Conservation (phyloP, 2,797 vertebrate genomes). For the Pogoniulus pusillus region DNA sequence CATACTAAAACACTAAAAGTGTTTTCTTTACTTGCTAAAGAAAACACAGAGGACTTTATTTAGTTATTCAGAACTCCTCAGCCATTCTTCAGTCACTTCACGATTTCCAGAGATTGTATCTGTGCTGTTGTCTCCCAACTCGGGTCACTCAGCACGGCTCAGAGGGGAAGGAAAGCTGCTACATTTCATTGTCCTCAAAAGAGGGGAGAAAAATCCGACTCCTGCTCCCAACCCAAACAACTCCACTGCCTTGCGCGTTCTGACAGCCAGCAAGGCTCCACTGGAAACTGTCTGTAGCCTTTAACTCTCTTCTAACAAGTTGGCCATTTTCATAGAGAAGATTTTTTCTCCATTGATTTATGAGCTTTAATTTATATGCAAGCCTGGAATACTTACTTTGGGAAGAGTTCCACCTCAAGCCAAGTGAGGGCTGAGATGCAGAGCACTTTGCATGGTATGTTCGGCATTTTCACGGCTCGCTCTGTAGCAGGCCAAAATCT, state of each 20-base stretch:
- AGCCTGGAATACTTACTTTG: constrained; percentile 51
- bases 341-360: constrained; percentile 45
- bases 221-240: constrained; percentile 57
- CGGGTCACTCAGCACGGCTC: not conserved
- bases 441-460: constrained; percentile 1
- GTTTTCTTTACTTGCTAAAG: constrained; percentile 79
- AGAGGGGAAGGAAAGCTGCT: constrained; percentile 51
- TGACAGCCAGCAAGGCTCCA: constrained; percentile 53
- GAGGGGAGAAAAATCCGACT: constrained; percentile 27
- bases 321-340: constrained; percentile 24
- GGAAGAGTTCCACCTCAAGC: constrained; percentile 38
- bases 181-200: constrained; percentile 66
- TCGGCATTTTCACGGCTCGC: not conserved
- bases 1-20: constrained; percentile 75
- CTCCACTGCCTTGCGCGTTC: not conserved
- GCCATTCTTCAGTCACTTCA: constrained; percentile 53
- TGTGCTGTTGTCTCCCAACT: constrained; percentile 47
- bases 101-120: constrained; percentile 64
- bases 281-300: not conserved
- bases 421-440: not conserved
- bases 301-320: constrained; percentile 31
- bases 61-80: constrained; percentile 67
- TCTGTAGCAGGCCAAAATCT: not conserved
- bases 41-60: constrained; percentile 73
- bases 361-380: constrained; percentile 50